Evolutionary conservation across 2,888 invertebrate species (phyloP), one percentile per base, ranked within the genome.

Genomic region (Acleris literana): DNA sequence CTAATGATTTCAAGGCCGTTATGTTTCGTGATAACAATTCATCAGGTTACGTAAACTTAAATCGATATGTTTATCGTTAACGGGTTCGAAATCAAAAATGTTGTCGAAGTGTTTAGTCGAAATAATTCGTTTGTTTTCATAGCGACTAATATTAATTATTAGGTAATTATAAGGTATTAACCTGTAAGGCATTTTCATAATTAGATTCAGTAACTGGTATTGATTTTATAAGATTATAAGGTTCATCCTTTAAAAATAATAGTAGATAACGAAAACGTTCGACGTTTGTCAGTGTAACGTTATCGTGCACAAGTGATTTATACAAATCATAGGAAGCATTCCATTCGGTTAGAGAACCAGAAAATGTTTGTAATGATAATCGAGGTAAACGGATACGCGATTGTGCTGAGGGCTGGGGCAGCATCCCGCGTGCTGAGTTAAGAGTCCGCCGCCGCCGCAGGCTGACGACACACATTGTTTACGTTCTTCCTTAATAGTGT

Each of bases 141-240:
- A 52, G 25, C 52, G 25, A 52, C 25, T 52, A 1, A 25, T 52
- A n/a, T n/a, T 52, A 57, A 57, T 25, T n/a, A n/a, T n/a, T n/a
- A n/a, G n/a, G n/a, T n/a, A n/a, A n/a, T n/a, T n/a, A n/a, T n/a
- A n/a, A n/a, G n/a, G n/a, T n/a, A n/a, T n/a, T n/a, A n/a, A 57
- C 57, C 25, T 57, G 48, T 4, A 57, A 56, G 39, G 56, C 56
- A 13, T 56, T 56, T 9, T 29, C n/a, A 11, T 57, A 48, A 25
- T 48, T 57, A 7, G 57, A 57, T n/a, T 57, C 57, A 25, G 63
- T 63, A 17, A 55, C 55, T 17, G 63, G 63, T 16, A 63, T 29
- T 1, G 63, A 63, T 39, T 63, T 63, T 11, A 63, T 55, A n/a
- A 63, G 49, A 55, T 63, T 63, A 17, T 39, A 63, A 39, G 63